These are phyloP conservation scores for Eclectus roratus DNA, from an alignment of 2,113 vertebrate genomes.

Conservation along the genomic window DNA sequence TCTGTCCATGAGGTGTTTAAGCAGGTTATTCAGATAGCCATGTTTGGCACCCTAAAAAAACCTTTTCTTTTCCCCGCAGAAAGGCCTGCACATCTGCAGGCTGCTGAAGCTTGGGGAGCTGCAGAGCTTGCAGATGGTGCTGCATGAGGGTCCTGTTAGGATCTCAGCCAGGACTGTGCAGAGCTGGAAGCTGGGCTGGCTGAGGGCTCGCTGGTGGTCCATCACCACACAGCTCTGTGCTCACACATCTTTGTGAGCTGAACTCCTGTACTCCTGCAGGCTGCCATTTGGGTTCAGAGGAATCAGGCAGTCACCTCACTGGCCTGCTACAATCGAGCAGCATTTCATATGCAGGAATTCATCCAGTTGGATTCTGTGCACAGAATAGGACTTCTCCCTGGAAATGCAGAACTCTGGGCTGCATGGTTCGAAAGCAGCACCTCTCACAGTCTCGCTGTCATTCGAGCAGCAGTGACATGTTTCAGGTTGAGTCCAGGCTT, in stretches of 20 bases:
- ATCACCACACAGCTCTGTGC: background rate
- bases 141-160: background rate
- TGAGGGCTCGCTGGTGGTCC: background rate
- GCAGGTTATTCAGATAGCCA: background rate
- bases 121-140: background rate
- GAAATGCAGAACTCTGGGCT: background rate
- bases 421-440: background rate
- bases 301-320: background rate
- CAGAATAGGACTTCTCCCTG: background rate
- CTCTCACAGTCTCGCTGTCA: background rate
- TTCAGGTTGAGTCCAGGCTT: background rate
- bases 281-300: background rate
- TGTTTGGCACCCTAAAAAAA: background rate
- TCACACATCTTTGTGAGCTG: fast-evolving
- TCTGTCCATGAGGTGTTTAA: background rate
- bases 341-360: background rate
- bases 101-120: background rate
- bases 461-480: background rate
- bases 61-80: background rate
- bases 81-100: background rate
- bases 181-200: background rate
- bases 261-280: background rate
- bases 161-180: background rate
- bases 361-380: background rate
- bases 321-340: background rate